These are phyloP conservation scores for Baccha elongata DNA, from an alignment of 2,888 invertebrate species.

Conservation along the genomic window DNA sequence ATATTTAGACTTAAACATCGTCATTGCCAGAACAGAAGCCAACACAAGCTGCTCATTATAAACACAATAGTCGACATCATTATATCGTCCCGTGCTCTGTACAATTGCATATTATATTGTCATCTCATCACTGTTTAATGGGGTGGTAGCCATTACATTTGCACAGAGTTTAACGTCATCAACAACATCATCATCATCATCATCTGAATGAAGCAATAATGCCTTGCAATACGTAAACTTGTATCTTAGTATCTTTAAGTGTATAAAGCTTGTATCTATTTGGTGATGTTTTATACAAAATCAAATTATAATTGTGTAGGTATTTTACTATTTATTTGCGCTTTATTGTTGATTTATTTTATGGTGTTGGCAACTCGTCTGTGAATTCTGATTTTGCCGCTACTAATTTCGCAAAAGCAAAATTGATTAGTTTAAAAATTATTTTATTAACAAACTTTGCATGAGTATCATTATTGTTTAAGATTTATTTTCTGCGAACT, in stretches of 20 bases:
- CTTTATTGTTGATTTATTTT: conserved; percentile 24
- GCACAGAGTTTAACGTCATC: conserved; percentile 39
- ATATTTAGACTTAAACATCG: conserved; percentile 49
- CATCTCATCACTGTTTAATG: conserved; percentile 40
- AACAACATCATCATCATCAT: neutral
- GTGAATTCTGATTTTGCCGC: neutral
- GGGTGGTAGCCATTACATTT: neutral
- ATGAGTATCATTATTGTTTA: neutral
- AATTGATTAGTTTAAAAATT: neutral
- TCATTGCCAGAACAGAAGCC: conserved; percentile 1
- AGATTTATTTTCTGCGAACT: too few species aligned
- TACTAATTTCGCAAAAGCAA: neutral
- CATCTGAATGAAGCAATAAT: conserved; percentile 1
- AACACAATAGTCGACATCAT: conserved; percentile 5
- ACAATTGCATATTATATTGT: conserved; percentile 16
- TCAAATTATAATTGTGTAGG: neutral
- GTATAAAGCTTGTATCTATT: conserved; percentile 22
- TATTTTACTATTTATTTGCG: conserved; percentile 28
- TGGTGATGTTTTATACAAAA: neutral
- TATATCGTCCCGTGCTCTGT: neutral
- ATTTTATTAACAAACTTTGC: neutral
- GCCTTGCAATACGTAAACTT: conserved; percentile 22
- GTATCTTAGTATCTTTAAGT: conserved; percentile 13
- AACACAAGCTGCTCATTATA: conserved; percentile 6
- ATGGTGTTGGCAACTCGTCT: conserved; percentile 16